Base-by-base conservation (phyloP, 2,797 vertebrate genomes). In the Calcarius lapponicus region DNA sequence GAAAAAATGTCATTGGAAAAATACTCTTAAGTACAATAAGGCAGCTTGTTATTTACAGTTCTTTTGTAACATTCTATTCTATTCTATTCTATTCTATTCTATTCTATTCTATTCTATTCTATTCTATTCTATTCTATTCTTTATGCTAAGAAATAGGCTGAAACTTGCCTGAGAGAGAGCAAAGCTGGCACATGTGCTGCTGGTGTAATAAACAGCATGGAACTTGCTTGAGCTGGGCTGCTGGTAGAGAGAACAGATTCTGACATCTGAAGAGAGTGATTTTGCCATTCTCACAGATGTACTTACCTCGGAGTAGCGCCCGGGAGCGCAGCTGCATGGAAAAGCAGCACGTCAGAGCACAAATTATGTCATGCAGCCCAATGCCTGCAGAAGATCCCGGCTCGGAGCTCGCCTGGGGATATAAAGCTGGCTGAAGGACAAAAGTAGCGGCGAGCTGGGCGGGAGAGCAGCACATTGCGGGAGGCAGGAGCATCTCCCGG, bases 291-390 rank as follows among this genome's bases (percentile, higher is more conserved):
- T 72, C 61, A 9, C 32, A 20, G 71, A 25, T 69, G 74, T 19
- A n/a, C 70, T 91, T 50, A 13, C 40, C 65, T 60, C 8, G 69
- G 79, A 88, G 72, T n/a, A 78, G 74, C 28, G 1, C 61, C 76
- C 9, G 6, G 80, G 73, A 87, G 83, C 4, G 25, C 56, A 72
- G 36, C 62, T 78, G 86, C 18, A 3, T 51, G 82, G 58, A 43
- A 82, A 90, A 83, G 67, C 36, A n/a, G 74, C 92, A 48, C 93
- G 95, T 96, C 96, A 95, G 86, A 86, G 50, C 61, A 40, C 76
- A 61, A 69, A 89, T 65, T 88, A 87, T 80, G 62, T 73, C 45
- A 80, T 32, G 67, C 93, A 66, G 90, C 69, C 95, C 95, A 94
- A 91, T 96, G 82, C 79, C 83, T 86, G 95, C 76, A n/a, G 69